Evolutionary conservation across 2,113 vertebrate species (phyloP), one percentile per base, ranked within the genome.

Genomic region (Spizaetus ornatus): DNA sequence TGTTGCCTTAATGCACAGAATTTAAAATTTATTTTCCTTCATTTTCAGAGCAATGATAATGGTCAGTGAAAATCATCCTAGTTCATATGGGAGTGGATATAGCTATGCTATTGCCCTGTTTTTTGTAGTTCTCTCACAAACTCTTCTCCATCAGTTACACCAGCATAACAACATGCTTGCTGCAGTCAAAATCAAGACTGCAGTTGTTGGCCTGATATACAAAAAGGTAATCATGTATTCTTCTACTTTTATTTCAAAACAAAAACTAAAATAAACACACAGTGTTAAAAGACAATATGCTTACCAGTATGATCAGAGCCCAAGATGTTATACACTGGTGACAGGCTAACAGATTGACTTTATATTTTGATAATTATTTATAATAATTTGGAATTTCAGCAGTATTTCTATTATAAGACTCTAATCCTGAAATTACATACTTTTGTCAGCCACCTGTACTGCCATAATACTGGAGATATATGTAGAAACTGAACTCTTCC

Each of bases 141-240:
- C 92, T 6, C 47, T 98, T 19, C 66, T 97, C 27, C 95, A 96
- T 78, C 97, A 98, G 71, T 92, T 96, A 23, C 92, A 97, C 71
- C 97, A 98, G 40, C 52, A 43, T 80, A 95, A 96, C 77, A 98
- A 97, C 48, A 83, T 97, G 67, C 90, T 98, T 70, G 96, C 95
- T 56, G 96, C 94, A 40, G 93, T 95, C 76, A 98, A 97, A 96
- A 86, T 98, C 73, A 97, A 97, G 81, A 98, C 94, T 16, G 91
- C 96, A 7, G 40, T 96, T 85, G 83, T 94, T 92, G 97, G 96
- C 34, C 78, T 97, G 22, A 79, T 98, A 59, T 98, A 98, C 90
- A 98, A 96, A 91, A 98, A 98, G 96, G 97, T 98, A 93, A 90
- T 56, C 2, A 27, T 7, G 8, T 38, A 40, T 45, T 47, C 26